Percentiles rank a stretch among this genome's conserved stretches.
Conservation (phyloP, 1,140 invertebrate genomes). For the Apolygus lucorum region DNA sequence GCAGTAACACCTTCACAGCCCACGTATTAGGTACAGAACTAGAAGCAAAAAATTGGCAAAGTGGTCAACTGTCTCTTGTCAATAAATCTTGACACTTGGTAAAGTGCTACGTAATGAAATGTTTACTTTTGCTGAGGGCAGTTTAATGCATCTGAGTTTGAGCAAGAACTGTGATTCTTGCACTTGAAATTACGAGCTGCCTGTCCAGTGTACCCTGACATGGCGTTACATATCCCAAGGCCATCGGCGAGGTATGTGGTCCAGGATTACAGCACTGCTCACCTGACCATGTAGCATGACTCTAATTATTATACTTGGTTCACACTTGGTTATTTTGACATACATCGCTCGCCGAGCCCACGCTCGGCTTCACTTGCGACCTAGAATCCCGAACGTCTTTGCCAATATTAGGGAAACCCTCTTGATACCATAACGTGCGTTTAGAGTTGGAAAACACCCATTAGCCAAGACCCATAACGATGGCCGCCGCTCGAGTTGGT, state of each 20-base stretch:
- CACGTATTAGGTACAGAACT: no score
- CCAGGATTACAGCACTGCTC: background rate
- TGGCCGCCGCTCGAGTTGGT: no score
- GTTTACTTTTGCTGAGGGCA: no score
- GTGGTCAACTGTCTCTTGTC: no score
- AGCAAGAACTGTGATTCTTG: background rate
- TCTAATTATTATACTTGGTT: background rate
- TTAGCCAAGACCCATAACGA: no score
- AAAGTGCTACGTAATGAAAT: no score
- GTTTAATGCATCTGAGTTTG: background rate
- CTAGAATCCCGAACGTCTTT: background rate
- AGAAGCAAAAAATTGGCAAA: no score
- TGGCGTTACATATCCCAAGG: background rate
- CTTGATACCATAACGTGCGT: background rate
- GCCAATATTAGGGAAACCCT: background rate
- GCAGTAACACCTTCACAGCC: no score
- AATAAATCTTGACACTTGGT: no score
- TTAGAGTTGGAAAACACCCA: background rate
- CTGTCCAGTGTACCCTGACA: background rate
- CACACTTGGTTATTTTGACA: background rate
- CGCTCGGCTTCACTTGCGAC: background rate
- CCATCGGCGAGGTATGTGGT: background rate
- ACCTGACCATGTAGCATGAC: background rate
- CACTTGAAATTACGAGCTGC: background rate
- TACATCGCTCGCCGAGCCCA: background rate